Conservation (phyloP, 1,140 invertebrate species). For the Meloidogyne floridensis region DNA sequence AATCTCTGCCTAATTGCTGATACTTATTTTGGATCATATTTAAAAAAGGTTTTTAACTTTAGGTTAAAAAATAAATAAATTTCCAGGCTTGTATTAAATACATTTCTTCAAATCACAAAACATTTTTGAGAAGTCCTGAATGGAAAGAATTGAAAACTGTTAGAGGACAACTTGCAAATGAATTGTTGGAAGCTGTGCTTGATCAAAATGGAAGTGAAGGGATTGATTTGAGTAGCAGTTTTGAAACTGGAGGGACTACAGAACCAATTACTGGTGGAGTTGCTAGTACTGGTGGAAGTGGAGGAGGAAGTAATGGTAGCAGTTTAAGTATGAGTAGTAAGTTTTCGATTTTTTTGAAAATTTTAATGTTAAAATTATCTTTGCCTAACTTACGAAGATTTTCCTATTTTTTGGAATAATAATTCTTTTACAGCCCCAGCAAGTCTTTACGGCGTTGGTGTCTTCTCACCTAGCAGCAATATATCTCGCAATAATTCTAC, state of each 20-base stretch:
- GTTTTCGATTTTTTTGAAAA: no score
- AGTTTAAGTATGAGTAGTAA: neutral
- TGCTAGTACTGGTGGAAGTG: neutral
- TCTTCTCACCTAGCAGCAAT: neutral
- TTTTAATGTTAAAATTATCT: no score
- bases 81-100: conserved; percentile 38
- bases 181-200: conserved; percentile 40
- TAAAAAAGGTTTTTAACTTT: conserved; percentile 34
- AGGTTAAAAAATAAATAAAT: neutral
- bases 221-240: conserved; percentile 14
- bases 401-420: no score
- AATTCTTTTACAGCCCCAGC: neutral
- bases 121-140: conserved; percentile 36
- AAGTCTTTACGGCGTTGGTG: neutral
- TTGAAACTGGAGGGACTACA: conserved; percentile 6
- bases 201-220: conserved; percentile 24
- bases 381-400: no score
- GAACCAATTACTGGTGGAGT: neutral
- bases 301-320: conserved; percentile 11
- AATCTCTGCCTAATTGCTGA: conserved; percentile 55
- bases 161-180: conserved; percentile 35
- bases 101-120: conserved; percentile 36
- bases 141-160: conserved; percentile 39
- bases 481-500: conserved; percentile 1
- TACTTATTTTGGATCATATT: conserved; percentile 50